Percentiles rank a stretch among this genome's conserved stretches.
Conservation (phyloP, 2,888 invertebrate genomes). For the Pollenia angustigena region DNA sequence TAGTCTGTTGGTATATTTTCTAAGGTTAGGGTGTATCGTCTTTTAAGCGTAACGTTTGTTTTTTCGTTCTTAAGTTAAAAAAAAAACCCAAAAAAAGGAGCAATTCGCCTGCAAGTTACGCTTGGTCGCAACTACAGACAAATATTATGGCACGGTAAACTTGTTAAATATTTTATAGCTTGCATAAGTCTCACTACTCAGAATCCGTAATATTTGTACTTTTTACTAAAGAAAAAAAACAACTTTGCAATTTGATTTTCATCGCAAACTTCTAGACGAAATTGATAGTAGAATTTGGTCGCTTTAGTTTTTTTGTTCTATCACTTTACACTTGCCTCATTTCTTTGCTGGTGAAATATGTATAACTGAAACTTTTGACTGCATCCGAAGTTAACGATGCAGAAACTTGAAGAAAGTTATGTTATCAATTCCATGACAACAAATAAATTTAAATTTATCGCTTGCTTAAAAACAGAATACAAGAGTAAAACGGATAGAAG, state of each 20-base stretch:
- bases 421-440: conserved; percentile 83
- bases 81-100: conserved; percentile 65
- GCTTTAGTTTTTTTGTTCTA: background rate
- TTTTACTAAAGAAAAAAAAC: background rate
- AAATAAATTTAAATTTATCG: conserved; percentile 83
- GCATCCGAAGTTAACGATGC: conserved; percentile 83
- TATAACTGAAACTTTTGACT: conserved; percentile 80
- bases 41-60: conserved; percentile 48
- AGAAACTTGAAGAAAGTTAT: conserved; percentile 84
- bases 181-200: conserved; percentile 17
- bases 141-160: conserved; percentile 6
- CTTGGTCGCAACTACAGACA: conserved; percentile 65
- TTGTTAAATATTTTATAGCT: conserved; percentile 66
- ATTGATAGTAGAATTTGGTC: conserved; percentile 33
- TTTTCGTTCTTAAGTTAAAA: conserved; percentile 6
- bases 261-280: conserved; percentile 55
- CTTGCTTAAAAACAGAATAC: conserved; percentile 57
- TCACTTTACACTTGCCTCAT: background rate
- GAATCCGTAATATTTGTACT: background rate
- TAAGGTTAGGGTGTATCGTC: background rate
- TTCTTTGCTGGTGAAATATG: conserved; percentile 75
- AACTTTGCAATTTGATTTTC: conserved; percentile 51
- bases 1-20: background rate
- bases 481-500: conserved; percentile 5
- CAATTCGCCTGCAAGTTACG: conserved; percentile 77